A percentile compares a stretch with the other conserved stretches of the same genome.
phyloP scores from a whole-genome alignment of 2,113 vertebrate species.

The Melanerpes aurifrons region DNA sequence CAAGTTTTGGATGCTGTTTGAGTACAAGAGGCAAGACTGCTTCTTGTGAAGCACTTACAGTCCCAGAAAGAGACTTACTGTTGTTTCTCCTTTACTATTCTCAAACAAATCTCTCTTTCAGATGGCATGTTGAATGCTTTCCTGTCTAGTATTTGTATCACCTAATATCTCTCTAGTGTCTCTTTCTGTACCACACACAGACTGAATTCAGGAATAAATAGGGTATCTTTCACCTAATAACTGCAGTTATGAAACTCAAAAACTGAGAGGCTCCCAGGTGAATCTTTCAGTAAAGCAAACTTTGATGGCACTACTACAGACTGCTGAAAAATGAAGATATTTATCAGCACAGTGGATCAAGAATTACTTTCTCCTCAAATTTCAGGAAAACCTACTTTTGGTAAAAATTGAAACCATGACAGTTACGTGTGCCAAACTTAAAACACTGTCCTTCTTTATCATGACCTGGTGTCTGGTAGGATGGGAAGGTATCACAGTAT shows the following conservation, averaged over 20 bases:
- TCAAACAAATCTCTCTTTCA: background rate
- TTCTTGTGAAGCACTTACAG: background rate
- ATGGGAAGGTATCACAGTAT: background rate
- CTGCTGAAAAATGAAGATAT: background rate
- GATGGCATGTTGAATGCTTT: background rate
- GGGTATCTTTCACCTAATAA: background rate
- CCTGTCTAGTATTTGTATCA: background rate
- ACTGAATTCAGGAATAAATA: background rate
- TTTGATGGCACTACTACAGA: background rate
- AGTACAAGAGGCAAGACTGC: background rate
- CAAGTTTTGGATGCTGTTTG: background rate
- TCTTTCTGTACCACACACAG: background rate
- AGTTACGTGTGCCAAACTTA: background rate
- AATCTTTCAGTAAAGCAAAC: background rate
- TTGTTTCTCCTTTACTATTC: background rate
- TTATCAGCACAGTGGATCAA: fast-evolving
- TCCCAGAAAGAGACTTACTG: background rate
- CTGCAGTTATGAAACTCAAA: background rate
- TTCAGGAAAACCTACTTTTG: background rate
- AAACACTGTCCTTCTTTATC: background rate
- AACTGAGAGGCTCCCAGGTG: background rate
- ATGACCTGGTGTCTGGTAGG: fast-evolving
- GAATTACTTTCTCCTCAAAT: background rate
- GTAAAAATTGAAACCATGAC: background rate
- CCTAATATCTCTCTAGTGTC: background rate